Evolutionary conservation across 2,888 invertebrate genomes (phyloP), one percentile per base, ranked within the genome.

Genomic region (Penaeus monodon): DNA sequence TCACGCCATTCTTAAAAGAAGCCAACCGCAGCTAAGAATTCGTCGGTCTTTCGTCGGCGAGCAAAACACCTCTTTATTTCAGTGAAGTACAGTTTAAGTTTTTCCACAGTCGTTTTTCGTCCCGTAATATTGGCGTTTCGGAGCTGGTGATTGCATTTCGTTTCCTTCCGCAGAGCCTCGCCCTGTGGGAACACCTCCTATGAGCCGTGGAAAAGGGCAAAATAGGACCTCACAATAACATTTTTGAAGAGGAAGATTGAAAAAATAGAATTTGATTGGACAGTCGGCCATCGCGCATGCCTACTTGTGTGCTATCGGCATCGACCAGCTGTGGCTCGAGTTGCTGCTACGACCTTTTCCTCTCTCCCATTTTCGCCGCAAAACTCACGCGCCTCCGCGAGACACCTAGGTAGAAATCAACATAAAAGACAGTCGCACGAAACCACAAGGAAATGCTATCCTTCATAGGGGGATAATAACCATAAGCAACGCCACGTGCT

Each of bases 281-380:
- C 24, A 20, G 63, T 27, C 49, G 82, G 17, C 33, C 73, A 63
- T 20, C 63, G 82, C 82, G 82, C 82, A 82, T 82, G 82, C 73
- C 33, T 82, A 57, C 12, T 63, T 27, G 57, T 4, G 66, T 44
- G 27, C 73, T 82, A 29, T 57, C 70, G 73, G n/a, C 82, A 82
- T 82, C 82, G 82, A 82, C 82, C 82, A 82, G 82, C 29, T 70
- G 57, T 24, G 17, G 57, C 17, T 49, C 17, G 27, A 27, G 65
- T 81, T 66, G 66, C 27, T 63, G 63, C 44, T 8, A 24, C 24
- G 6, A 57, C 24, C 49, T 70, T 38, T 38, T 73, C 24, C 12
- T 4, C 8, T 33, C 3, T 24, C 14, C 33, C 66, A 33, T 66
- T 17, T 65, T 27, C 7, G 27, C n/a, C 20, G n/a, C 17, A 44